Evolutionary conservation across 1,140 invertebrate genomes (phyloP).

Genomic region (Drosophila miranda): DNA sequence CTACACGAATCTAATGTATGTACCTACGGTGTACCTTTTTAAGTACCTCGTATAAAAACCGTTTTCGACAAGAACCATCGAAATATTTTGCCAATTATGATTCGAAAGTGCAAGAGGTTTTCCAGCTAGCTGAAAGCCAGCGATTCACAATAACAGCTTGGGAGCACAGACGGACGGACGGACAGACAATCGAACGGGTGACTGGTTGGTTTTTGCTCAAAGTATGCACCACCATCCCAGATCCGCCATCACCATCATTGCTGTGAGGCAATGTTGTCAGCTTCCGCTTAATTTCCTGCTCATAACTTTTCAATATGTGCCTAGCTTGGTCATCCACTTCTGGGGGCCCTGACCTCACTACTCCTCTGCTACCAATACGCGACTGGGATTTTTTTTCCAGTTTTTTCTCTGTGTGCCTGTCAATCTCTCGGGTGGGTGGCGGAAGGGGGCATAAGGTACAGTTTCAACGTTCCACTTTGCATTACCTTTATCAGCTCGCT

Average conservation of each 20-base stretch:
- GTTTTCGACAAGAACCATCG: constrained; percentile 38
- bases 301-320: constrained; percentile 63
- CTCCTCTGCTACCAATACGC: background rate
- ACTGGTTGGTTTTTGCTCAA: no score
- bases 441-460: constrained; percentile 17
- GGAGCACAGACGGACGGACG: no score
- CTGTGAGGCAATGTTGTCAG: constrained; percentile 36
- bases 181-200: no score
- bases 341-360: background rate
- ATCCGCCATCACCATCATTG: background rate
- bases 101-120: no score
- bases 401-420: constrained; percentile 41
- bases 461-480: constrained; percentile 50
- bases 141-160: no score
- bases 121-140: no score
- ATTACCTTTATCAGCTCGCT: constrained; percentile 54
- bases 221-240: no score
- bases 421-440: constrained; percentile 34
- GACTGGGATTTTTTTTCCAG: constrained; percentile 30
- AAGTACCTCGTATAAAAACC: constrained; percentile 20
- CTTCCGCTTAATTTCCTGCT: constrained; percentile 61
- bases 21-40: no score
- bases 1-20: no score
- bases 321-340: background rate
- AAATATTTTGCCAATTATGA: constrained; percentile 19